Evolutionary conservation across 2,113 vertebrate genomes (phyloP), one percentile per base, ranked within the genome.

Genomic region (Oostethus manadensis): DNA sequence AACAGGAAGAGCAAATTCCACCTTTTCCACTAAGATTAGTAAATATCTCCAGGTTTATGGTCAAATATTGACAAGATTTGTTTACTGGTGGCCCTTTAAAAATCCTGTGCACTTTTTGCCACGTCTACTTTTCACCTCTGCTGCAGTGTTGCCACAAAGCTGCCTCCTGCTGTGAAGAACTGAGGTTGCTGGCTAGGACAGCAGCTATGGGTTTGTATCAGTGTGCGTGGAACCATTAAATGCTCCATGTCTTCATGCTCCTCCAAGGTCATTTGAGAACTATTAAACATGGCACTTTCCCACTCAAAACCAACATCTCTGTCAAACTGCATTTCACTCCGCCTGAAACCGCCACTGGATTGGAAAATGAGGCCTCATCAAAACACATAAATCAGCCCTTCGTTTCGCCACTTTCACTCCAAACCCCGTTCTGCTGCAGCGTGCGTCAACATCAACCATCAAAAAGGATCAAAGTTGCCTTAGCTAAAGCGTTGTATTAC

Each of bases 221-320:
- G 78, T 72, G 60, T 43, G 58, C 74, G 58, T n/a, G n/a, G 71
- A 77, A 70, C 69, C 60, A 69, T 80, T 71, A 69, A 80, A 81
- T 0, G 55, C 62, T 77, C 45, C 49, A 58, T 17, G 33, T 70
- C 56, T 77, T 63, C 58, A 71, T 68, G 56, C 63, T 40, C 33
- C 50, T 63, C 65, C 68, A 68, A 53, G 58, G 63, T 71, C 58
- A 63, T 40, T 64, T 62, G 74, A 71, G 64, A 74, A 63, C 22
- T 15, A 74, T 68, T 55, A 58, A 67, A 35, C 50, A 73, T 61
- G 66, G 71, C 54, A 70, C 13, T 68, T 73, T 77, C 65, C 58
- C 50, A 57, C 45, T 71, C 35, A 55, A 75, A 74, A 76, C 70
- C 66, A 68, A 76, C 60, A 63, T 68, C 57, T 77, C 55, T 51